Conservation (phyloP, 2,888 invertebrate species). For the Lepidocyrtoides sp. region DNA sequence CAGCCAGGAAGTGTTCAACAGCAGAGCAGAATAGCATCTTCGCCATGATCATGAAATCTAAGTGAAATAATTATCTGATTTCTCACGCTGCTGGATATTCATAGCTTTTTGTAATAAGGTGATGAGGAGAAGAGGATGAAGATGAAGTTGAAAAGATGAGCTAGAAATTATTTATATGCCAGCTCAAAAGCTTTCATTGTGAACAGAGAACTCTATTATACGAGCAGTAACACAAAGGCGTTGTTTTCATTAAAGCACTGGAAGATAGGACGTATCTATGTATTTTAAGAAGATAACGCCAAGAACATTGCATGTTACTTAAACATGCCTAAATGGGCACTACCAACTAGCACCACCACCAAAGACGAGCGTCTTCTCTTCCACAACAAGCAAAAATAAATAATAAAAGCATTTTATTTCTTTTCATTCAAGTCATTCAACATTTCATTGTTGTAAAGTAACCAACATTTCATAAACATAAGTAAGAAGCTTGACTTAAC, state of each 20-base stretch:
- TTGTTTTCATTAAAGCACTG: constrained; percentile 39
- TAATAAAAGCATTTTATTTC: neutral
- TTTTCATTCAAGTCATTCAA: no score
- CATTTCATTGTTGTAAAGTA: no score
- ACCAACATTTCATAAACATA: no score
- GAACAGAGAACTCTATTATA: neutral
- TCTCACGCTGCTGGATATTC: constrained; percentile 45
- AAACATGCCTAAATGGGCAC: neutral
- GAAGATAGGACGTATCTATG: constrained; percentile 25
- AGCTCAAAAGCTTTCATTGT: neutral
- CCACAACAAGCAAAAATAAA: no score
- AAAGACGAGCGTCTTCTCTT: neutral
- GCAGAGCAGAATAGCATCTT: neutral
- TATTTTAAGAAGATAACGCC: neutral
- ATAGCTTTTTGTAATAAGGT: no score
- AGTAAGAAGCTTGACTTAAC: no score
- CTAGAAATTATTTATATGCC: neutral
- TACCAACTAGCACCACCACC: no score
- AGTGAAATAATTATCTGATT: constrained; percentile 26
- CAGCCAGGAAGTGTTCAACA: constrained; percentile 67
- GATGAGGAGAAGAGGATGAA: neutral
- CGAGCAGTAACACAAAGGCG: constrained; percentile 20
- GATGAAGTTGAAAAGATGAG: neutral
- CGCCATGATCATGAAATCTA: neutral
- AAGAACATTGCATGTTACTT: neutral